phyloP scores from a whole-genome alignment of 2,888 invertebrate genomes.

The Timandra comae region DNA sequence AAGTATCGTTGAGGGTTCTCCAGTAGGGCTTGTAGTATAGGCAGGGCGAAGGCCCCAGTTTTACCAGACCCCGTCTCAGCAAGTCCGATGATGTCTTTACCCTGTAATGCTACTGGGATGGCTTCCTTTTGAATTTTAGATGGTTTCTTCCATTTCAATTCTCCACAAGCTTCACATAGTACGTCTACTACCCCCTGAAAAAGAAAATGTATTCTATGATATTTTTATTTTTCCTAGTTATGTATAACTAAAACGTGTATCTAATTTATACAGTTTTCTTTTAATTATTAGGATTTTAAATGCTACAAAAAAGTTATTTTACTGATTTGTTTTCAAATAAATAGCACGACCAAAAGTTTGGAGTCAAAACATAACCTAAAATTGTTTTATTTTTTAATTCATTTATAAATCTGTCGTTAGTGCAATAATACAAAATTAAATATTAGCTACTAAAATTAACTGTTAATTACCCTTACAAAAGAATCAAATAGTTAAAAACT shows the following conservation, averaged over 20 bases:
- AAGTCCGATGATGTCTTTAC: slow-evolving; percentile 80
- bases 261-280: no score
- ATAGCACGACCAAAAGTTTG: no score
- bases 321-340: no score
- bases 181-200: slow-evolving; percentile 92
- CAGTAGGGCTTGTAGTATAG: slow-evolving; percentile 93
- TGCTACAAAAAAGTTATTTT: no score
- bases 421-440: no score
- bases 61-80: slow-evolving; percentile 96
- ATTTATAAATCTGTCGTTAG: no score
- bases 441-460: no score
- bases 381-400: no score
- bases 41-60: slow-evolving; percentile 98
- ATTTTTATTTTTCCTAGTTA: no score
- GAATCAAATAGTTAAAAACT: slow-evolving; percentile 7
- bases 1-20: slow-evolving; percentile 96
- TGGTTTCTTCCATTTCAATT: slow-evolving; percentile 95
- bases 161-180: slow-evolving; percentile 92
- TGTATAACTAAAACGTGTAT: not conserved
- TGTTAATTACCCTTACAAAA: slow-evolving; percentile 3
- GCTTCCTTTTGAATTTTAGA: slow-evolving; percentile 97
- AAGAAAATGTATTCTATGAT: no score
- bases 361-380: no score
- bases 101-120: slow-evolving; percentile 92
- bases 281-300: no score